Conservation (phyloP, 2,113 vertebrate genomes). For the Hydrochoerus hydrochaeris region DNA sequence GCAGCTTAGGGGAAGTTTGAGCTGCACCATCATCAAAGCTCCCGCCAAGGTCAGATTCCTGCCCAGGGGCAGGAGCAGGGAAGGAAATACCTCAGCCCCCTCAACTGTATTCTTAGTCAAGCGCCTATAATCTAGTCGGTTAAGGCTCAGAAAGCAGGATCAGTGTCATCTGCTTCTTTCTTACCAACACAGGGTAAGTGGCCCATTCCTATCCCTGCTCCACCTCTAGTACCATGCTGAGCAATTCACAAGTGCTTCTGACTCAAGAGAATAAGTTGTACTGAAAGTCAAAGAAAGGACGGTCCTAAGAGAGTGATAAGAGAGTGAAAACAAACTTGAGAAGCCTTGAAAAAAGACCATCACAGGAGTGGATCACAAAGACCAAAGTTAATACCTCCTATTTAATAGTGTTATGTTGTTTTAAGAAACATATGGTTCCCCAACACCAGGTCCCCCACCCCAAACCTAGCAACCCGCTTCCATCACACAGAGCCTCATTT, state of each 20-base stretch:
- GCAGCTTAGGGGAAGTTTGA: background rate
- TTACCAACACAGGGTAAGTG: background rate
- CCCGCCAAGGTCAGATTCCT: conserved; percentile 68
- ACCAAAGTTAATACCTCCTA: no score
- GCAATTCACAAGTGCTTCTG: background rate
- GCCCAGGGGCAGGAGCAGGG: background rate
- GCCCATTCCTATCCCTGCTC: background rate
- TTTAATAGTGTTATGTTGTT: background rate
- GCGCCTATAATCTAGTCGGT: background rate
- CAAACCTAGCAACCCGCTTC: background rate
- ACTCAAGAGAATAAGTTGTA: background rate
- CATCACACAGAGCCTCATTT: conserved; percentile 29
- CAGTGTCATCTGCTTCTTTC: background rate
- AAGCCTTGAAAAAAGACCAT: background rate
- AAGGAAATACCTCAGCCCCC: conserved; percentile 73
- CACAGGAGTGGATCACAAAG: background rate
- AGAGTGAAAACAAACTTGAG: accelerated
- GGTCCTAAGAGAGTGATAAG: background rate
- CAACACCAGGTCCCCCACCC: background rate
- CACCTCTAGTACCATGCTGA: background rate
- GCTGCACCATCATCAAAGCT: conserved; percentile 3
- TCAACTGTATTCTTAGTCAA: conserved; percentile 74
- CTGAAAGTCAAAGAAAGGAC: background rate
- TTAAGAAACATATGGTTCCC: background rate
- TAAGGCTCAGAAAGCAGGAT: background rate